Percentiles rank a stretch among this genome's conserved stretches.
Conservation (phyloP, 2,113 vertebrate genomes). For the Poeciliopsis prolifica region DNA sequence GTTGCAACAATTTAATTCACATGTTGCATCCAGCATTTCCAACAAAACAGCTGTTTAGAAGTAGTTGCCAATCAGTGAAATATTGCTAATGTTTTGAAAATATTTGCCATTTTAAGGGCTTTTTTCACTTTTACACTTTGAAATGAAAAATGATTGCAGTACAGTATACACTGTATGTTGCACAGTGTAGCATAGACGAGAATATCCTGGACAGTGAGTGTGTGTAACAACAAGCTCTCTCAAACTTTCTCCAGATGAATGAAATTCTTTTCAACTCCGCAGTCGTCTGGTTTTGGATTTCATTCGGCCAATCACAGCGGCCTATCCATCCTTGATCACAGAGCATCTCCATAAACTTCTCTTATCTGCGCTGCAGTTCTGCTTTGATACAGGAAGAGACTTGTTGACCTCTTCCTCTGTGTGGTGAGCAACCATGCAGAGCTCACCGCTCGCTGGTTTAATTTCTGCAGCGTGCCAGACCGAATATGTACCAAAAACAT, state of each 20-base stretch:
- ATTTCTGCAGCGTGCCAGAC: slow-evolving; percentile 16
- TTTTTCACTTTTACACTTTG: not conserved
- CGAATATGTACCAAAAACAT: slow-evolving; percentile 12
- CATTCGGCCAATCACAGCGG: slow-evolving; percentile 56
- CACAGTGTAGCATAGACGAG: not conserved
- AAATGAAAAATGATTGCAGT: too few relatives aligned
- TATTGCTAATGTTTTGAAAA: not conserved
- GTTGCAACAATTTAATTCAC: not conserved
- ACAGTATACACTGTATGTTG: not conserved
- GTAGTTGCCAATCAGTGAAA: not conserved
- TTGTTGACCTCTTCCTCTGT: slow-evolving; percentile 53
- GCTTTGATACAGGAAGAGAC: slow-evolving; percentile 58
- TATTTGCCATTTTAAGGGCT: not conserved
- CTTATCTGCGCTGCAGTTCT: slow-evolving; percentile 45
- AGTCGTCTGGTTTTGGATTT: slow-evolving; percentile 57
- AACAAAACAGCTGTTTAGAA: not conserved
- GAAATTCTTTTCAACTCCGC: slow-evolving; percentile 39
- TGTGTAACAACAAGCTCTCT: slow-evolving; percentile 10
- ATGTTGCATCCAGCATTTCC: not conserved
- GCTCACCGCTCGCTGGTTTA: not conserved
- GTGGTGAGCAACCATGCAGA: not conserved
- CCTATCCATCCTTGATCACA: slow-evolving; percentile 57
- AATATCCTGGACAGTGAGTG: not conserved
- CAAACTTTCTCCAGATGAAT: slow-evolving; percentile 25
- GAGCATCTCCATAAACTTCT: slow-evolving; percentile 31